Evolutionary conservation across 2,888 invertebrate species (phyloP).

Genomic region (Lithophane ornitopus): DNA sequence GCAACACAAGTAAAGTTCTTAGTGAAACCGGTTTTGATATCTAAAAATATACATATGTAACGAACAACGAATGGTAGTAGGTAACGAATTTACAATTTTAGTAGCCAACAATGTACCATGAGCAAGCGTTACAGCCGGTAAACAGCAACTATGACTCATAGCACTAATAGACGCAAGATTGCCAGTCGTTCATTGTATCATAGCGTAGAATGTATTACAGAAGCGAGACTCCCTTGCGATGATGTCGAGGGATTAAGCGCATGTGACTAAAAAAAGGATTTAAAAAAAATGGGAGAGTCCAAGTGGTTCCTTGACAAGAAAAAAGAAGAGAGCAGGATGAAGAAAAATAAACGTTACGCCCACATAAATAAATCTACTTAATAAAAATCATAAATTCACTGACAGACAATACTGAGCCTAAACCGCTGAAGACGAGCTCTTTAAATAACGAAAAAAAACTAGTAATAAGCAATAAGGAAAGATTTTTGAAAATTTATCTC

Average conservation of each 20-base stretch:
- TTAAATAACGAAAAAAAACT: too few species aligned
- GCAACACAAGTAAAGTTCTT: slow-evolving; percentile 15
- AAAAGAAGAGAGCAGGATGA: not conserved
- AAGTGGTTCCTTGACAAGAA: not conserved
- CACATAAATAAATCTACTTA: not conserved
- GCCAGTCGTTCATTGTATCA: slow-evolving; percentile 19
- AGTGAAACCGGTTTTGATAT: slow-evolving; percentile 29
- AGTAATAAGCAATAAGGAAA: too few species aligned
- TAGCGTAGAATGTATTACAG: not conserved
- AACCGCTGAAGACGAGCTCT: too few species aligned
- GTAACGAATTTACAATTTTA: slow-evolving; percentile 7
- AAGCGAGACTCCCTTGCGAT: not conserved
- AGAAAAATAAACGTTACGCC: not conserved
- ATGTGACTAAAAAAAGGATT: not conserved
- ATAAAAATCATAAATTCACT: not conserved
- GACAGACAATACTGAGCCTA: not conserved
- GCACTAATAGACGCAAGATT: slow-evolving; percentile 39
- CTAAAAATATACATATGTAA: slow-evolving; percentile 28
- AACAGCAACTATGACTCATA: slow-evolving; percentile 47
- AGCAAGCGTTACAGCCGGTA: slow-evolving; percentile 38
- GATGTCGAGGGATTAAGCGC: not conserved
- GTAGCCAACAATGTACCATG: slow-evolving; percentile 33
- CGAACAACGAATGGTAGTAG: not conserved
- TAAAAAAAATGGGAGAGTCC: not conserved
- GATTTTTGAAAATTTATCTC: not conserved